Conservation (phyloP, 2,888 invertebrate species). For the Rhamphomyia laevipes region DNA sequence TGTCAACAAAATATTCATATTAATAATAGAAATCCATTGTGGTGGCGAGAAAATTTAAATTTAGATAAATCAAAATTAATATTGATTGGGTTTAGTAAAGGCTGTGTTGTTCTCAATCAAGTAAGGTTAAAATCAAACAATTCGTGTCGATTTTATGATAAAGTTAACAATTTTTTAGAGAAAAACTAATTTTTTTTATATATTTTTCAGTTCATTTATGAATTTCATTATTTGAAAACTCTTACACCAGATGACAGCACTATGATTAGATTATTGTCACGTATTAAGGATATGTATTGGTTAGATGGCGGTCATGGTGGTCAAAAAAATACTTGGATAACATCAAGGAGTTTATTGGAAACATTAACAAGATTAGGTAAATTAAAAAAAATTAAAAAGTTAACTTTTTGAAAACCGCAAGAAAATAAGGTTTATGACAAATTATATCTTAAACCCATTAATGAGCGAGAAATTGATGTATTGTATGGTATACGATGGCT, state of each 20-base stretch:
- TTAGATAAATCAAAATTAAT: conserved; percentile 48
- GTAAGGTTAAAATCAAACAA: conserved; percentile 23
- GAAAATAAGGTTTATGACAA: too few relatives aligned
- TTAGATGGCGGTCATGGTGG: conserved; percentile 88
- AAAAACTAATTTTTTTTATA: neutral
- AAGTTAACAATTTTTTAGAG: neutral
- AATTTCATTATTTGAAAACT: conserved; percentile 64
- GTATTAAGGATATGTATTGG: conserved; percentile 73
- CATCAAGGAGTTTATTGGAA: conserved; percentile 58
- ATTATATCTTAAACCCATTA: too few relatives aligned
- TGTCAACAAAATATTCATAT: conserved; percentile 18
- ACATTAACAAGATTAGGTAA: conserved; percentile 59
- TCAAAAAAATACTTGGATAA: conserved; percentile 78
- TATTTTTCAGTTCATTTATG: conserved; percentile 56
- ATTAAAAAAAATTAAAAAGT: too few relatives aligned
- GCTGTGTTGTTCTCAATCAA: conserved; percentile 83
- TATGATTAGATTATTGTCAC: conserved; percentile 50
- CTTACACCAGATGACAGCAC: conserved; percentile 51
- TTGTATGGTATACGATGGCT: too few relatives aligned
- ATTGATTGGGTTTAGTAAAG: conserved; percentile 82
- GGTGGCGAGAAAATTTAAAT: conserved; percentile 47
- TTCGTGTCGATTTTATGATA: neutral
- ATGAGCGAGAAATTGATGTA: too few relatives aligned
- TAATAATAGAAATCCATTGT: conserved; percentile 35
- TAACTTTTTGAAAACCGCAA: too few relatives aligned